Conservation (phyloP, 1,140 invertebrate genomes). For the Oncopeltus fasciatus region DNA sequence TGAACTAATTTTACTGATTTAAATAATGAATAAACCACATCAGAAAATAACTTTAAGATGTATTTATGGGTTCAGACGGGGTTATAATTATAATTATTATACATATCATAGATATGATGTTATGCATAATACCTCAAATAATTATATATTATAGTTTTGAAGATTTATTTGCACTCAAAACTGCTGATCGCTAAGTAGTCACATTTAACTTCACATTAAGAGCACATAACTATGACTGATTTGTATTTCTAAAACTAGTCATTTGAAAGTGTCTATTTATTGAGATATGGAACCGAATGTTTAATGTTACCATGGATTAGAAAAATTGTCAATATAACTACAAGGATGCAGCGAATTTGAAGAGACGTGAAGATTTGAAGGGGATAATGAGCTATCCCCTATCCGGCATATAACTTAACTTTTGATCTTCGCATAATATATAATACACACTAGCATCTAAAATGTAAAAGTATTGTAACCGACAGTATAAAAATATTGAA, state of each 20-base stretch:
- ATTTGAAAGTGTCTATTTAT: conserved; percentile 8
- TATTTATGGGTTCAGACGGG: too few species aligned
- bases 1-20: too few species aligned
- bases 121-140: too few species aligned
- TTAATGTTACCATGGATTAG: background rate
- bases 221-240: conserved; percentile 17
- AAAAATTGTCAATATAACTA: conserved; percentile 8
- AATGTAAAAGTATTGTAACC: conserved; percentile 19
- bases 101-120: too few species aligned
- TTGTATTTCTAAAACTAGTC: conserved; percentile 11
- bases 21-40: too few species aligned
- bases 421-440: conserved; percentile 7
- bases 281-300: conserved; percentile 9
- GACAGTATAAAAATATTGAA: conserved; percentile 22
- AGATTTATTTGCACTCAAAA: too few species aligned
- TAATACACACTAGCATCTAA: conserved; percentile 15
- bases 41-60: too few species aligned
- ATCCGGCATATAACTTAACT: background rate
- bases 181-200: too few species aligned
- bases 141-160: too few species aligned
- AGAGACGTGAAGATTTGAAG: conserved; percentile 6
- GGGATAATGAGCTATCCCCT: background rate
- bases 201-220: conserved; percentile 13
- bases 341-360: conserved; percentile 8
- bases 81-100: too few species aligned